Evolutionary conservation across 2,888 invertebrate genomes (phyloP).

Genomic region (Standfussiana lucernea): DNA sequence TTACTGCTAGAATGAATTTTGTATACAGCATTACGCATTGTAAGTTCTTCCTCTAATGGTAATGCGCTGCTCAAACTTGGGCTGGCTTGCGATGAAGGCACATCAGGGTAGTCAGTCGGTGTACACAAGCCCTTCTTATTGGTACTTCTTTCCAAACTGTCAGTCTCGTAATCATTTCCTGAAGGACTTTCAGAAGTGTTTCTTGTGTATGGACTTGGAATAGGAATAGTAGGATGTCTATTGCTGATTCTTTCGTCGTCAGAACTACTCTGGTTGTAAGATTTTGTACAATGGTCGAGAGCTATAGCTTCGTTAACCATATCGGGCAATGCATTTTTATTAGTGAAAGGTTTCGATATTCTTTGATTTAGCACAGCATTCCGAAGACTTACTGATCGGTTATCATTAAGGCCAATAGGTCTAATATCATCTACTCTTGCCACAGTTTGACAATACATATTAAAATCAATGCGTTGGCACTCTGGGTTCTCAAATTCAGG

Average conservation of each 20-base stretch:
- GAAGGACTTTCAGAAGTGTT: constrained; percentile 82
- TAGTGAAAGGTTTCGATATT: constrained; percentile 75
- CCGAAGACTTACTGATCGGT: constrained; percentile 75
- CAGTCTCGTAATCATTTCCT: constrained; percentile 93
- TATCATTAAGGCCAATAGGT: constrained; percentile 79
- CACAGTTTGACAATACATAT: constrained; percentile 79
- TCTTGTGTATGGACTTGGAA: constrained; percentile 78
- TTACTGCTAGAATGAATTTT: constrained; percentile 91
- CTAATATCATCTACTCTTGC: constrained; percentile 80
- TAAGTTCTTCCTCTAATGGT: constrained; percentile 95
- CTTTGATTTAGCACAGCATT: constrained; percentile 74
- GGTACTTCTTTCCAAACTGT: constrained; percentile 92
- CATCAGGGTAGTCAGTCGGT: constrained; percentile 92
- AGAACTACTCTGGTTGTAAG: constrained; percentile 84
- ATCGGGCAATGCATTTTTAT: constrained; percentile 89
- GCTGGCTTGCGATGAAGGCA: constrained; percentile 93
- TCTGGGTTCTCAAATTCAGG: constrained; percentile 81
- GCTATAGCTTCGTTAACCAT: constrained; percentile 93
- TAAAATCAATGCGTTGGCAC: constrained; percentile 72
- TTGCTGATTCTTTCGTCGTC: constrained; percentile 85
- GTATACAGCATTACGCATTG: constrained; percentile 94
- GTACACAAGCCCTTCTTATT: constrained; percentile 90
- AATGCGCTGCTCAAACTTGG: constrained; percentile 94
- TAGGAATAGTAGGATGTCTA: constrained; percentile 58
- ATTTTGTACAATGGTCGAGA: constrained; percentile 87